A percentile compares a stretch with the other conserved stretches of the same genome.
Evolutionary conservation across 2,113 vertebrate species (phyloP).

Genomic region (Vanacampus margaritifer): DNA sequence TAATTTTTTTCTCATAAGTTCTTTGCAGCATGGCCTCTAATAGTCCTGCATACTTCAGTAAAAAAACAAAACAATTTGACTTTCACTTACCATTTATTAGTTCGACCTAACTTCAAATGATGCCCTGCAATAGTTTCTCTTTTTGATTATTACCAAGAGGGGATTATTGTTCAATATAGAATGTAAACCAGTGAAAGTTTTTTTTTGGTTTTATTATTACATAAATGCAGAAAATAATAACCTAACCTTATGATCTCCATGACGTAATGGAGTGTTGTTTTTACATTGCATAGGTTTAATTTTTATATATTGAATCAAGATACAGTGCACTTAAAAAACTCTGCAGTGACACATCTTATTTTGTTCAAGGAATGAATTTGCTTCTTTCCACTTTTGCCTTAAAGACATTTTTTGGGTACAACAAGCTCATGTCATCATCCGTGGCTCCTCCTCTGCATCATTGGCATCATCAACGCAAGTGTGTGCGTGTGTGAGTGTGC

Average conservation of each 20-base stretch:
- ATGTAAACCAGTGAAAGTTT: not conserved
- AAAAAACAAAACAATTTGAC: constrained; percentile 13
- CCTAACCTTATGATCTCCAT: not conserved
- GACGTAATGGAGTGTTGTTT: not conserved
- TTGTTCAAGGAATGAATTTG: constrained; percentile 9
- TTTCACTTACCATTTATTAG: not conserved
- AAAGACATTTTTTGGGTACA: constrained; percentile 32
- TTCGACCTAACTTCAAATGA: constrained; percentile 12
- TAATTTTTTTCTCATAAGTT: not conserved
- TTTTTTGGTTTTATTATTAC: not conserved
- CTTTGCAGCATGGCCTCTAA: not conserved
- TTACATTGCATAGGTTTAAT: not conserved
- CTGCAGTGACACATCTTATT: not conserved
- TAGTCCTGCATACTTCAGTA: not conserved
- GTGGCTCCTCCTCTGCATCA: constrained; percentile 26
- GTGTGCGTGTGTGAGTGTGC: constrained; percentile 6
- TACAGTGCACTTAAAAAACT: constrained; percentile 1
- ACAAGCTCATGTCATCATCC: constrained; percentile 11
- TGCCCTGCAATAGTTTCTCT: constrained; percentile 5
- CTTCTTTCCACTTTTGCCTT: constrained; percentile 61
- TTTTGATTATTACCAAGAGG: not conserved
- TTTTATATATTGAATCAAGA: not conserved
- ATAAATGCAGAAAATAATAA: not conserved
- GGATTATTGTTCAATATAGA: not conserved
- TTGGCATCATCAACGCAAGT: not conserved